phyloP scores from a whole-genome alignment of 2,888 invertebrate species.

The Scaptomyza tumidula region DNA sequence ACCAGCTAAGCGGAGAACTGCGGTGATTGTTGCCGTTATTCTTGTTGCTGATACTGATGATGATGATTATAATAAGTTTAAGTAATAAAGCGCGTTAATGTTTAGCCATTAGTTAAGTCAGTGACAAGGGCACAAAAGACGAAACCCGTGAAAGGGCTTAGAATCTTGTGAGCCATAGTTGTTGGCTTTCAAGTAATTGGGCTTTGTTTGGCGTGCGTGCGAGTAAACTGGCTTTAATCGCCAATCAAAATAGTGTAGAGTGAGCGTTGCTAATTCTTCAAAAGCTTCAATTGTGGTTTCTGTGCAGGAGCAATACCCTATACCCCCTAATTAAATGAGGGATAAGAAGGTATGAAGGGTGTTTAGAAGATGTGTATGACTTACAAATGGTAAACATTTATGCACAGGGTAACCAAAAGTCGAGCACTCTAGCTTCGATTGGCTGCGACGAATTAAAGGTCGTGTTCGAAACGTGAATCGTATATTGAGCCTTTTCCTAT shows the following conservation, averaged over 20 bases:
- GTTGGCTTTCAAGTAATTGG: background rate
- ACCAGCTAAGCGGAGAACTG: constrained; percentile 29
- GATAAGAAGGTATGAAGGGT: no score
- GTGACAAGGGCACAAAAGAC: constrained; percentile 57
- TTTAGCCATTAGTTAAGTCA: constrained; percentile 66
- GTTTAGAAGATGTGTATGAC: no score
- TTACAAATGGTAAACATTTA: no score
- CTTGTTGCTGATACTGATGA: constrained; percentile 5
- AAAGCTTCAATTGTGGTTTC: constrained; percentile 1
- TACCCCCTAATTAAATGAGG: background rate
- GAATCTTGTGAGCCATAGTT: constrained; percentile 29
- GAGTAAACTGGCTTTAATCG: constrained; percentile 50
- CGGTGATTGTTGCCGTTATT: constrained; percentile 10
- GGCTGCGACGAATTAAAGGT: background rate
- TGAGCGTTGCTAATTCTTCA: constrained; percentile 15
- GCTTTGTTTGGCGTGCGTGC: no score
- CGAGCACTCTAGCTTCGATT: background rate
- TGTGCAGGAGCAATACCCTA: background rate
- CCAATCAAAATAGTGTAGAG: constrained; percentile 35
- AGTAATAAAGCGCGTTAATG: constrained; percentile 79
- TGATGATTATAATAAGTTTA: constrained; percentile 75
- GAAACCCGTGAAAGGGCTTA: constrained; percentile 39
- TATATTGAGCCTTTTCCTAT: constrained; percentile 3
- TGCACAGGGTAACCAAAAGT: background rate
- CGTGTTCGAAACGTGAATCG: background rate